Evolutionary conservation across 2,113 vertebrate genomes (phyloP), one percentile per base, ranked within the genome.

Genomic region (Sapayoa aenigma): DNA sequence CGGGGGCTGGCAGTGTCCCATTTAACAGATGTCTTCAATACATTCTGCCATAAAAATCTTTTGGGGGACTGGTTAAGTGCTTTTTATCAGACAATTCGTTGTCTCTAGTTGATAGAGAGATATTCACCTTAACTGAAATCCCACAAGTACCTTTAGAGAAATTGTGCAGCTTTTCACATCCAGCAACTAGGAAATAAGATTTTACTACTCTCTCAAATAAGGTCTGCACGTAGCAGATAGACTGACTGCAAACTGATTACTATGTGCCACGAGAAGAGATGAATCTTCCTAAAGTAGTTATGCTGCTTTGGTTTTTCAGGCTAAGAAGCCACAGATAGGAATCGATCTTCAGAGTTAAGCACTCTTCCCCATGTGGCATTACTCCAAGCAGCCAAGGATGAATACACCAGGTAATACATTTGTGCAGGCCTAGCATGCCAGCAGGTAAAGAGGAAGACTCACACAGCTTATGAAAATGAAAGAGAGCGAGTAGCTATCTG

Each of bases 21-120:
- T 94, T 97, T 65, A 97, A 94, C 98, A 98, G 97, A 97, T 98
- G 98, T 95, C 97, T 96, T 78, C 71, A 92, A 94, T 89, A 95
- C 77, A 97, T 97, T 95, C 90, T 97, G 96, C 95, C 95, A 96
- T 92, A 93, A 96, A 89, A 93, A 97, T 87, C 90, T 95, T 97
- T 97, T 91, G 30, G 41, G 75, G 63, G 93, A 85, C 94, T 97
- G 88, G 78, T 84, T 98, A 97, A 97, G 89, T 96, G 80, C 79
- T 95, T 95, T 96, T 97, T 93, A 97, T 93, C 96, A 97, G 93
- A 96, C 81, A 95, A 75, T 95, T 95, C 96, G 96, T 93, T 89
- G 81, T 90, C 87, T 91, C 65, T 94, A 50, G 81, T 37, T 95
- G 83, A 95, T 6, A 97, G 89, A 95, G 92, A 96, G 91, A 94